Evolutionary conservation across 2,888 invertebrate species (phyloP).

Genomic region (Drosophila lutescens): DNA sequence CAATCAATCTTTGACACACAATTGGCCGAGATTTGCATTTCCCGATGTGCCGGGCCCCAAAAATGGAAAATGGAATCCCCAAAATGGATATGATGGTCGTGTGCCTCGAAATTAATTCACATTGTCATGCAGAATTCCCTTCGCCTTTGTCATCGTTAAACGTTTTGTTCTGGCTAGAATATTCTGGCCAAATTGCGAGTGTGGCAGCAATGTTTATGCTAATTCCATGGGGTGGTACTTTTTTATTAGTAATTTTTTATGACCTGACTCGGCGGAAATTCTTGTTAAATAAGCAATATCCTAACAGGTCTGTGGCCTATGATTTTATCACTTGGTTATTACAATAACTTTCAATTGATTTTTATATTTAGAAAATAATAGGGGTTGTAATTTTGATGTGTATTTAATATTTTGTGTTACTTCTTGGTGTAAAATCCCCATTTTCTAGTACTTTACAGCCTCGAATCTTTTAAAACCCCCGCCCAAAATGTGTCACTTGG

Average conservation of each 20-base stretch:
- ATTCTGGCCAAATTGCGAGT: slow-evolving; percentile 10
- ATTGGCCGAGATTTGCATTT: slow-evolving; percentile 12
- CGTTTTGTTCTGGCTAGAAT: slow-evolving; percentile 16
- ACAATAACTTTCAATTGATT: not conserved
- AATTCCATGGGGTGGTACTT: not conserved
- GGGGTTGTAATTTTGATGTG: too few species aligned
- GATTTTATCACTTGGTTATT: not conserved
- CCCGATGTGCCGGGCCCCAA: not conserved
- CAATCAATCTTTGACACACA: slow-evolving; percentile 43
- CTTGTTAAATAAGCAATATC: slow-evolving; percentile 14
- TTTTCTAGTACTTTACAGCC: not conserved
- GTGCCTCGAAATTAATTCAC: slow-evolving; percentile 38
- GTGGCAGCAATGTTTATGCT: slow-evolving; percentile 15
- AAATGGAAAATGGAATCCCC: not conserved
- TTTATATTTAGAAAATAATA: not conserved
- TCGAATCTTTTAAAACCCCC: not conserved
- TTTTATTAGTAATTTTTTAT: slow-evolving; percentile 5
- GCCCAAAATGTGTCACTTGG: slow-evolving; percentile 6
- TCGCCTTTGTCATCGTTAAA: slow-evolving; percentile 18
- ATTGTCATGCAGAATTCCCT: slow-evolving; percentile 40
- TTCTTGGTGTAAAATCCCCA: not conserved
- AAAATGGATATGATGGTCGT: slow-evolving; percentile 3
- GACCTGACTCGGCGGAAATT: not conserved
- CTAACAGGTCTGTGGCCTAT: not conserved
- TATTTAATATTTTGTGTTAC: too few species aligned